Evolutionary conservation across 2,888 invertebrate species (phyloP).

Genomic region (Lycia hirtaria): DNA sequence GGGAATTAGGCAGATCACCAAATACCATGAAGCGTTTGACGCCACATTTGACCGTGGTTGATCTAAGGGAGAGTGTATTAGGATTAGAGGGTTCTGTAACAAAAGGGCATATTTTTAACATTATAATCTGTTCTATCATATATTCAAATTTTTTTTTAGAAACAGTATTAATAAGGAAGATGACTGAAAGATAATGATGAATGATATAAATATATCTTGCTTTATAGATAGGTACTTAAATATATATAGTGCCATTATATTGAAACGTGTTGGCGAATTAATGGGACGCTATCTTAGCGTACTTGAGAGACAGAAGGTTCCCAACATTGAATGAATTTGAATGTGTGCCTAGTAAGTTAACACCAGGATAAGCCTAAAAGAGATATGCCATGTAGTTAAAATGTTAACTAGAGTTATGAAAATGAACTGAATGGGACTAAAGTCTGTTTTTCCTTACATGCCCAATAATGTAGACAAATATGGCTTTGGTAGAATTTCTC

Average conservation of each 20-base stretch:
- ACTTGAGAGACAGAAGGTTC: slow-evolving; percentile 31
- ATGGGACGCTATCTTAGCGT: slow-evolving; percentile 29
- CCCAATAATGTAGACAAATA: no score
- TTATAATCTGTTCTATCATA: slow-evolving; percentile 1
- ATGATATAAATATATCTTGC: slow-evolving; percentile 5
- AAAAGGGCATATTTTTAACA: not conserved
- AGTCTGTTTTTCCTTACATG: no score
- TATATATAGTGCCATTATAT: slow-evolving; percentile 16
- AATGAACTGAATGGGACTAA: slow-evolving; percentile 16
- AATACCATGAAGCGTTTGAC: no score
- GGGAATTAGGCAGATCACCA: no score
- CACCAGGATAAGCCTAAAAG: slow-evolving; percentile 9
- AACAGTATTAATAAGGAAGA: slow-evolving; percentile 13
- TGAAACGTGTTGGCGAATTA: slow-evolving; percentile 10
- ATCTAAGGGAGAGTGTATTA: no score
- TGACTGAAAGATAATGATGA: not conserved
- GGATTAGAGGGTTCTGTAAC: no score
- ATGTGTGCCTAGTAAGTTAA: slow-evolving; percentile 26
- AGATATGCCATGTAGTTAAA: slow-evolving; percentile 22
- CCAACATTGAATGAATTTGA: slow-evolving; percentile 15
- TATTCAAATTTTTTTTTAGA: slow-evolving; percentile 4
- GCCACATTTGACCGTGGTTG: no score
- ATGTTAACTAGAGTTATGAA: slow-evolving; percentile 12
- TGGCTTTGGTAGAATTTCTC: no score
- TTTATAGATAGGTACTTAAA: not conserved